Evolutionary conservation across 2,797 vertebrate species (phyloP), one percentile per base, ranked within the genome.

Genomic region (Pipistrellus pipistrellus): DNA sequence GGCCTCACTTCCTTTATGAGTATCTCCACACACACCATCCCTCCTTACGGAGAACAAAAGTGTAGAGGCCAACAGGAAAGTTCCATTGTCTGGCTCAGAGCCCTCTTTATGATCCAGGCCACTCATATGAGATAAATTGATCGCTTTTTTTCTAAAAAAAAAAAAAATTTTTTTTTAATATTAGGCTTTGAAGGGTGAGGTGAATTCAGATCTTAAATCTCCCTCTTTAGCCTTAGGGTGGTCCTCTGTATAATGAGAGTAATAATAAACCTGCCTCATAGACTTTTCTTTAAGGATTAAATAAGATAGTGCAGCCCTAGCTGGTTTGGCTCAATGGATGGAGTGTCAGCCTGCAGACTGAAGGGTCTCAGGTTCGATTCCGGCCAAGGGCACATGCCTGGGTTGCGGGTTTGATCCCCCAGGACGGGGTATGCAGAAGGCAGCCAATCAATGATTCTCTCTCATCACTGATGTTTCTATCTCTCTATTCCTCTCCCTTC

Each of bases 41-140:
- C 30, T 27, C 6, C 30, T n/a, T 59, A 69, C 1, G 3, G 68
- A 85, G 38, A 84, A 38, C 8, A 30, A 81, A 84, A 90, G 10
- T 13, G n/a, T 15, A 8, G 1, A 30, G 44, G 30, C 30, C 41
- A 32, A 35, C 0, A 46, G 77, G 27, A 78, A 92, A 76, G 3
- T 2, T 92, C 38, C 38, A 93, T 3, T 46, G 23, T 81, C 27
- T 93, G 59, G 48, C 12, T 89, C 38, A 53, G 62, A 95, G 92
- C 68, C 44, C 25, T 87, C 35, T 93, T 72, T 73, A 85, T 73
- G 86, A 93, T 11, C 12, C 25, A 53, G 21, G 82, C 76, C 96
- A 97, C 77, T 90, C 59, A 62, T 84, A 15, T 73, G 48, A 27
- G 17, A 80, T 53, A 88, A 88, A 88, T 6, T 51, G 81, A 30